These are phyloP conservation scores for Melanotaenia pygmaea DNA, from an alignment of 2,797 vertebrate genomes.

Conservation along the genomic window DNA sequence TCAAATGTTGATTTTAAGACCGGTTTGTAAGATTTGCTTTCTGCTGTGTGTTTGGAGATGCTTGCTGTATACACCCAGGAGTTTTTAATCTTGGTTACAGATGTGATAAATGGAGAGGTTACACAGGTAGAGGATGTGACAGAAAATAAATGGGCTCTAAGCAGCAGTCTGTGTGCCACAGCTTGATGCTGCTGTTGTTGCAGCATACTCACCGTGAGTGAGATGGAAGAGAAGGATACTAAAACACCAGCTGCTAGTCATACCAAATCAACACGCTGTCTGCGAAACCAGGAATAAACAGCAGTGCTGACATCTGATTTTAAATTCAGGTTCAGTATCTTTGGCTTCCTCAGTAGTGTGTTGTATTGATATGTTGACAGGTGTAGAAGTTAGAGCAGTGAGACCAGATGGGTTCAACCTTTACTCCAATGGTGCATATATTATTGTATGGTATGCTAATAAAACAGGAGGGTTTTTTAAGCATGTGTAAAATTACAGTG, in stretches of 20 bases:
- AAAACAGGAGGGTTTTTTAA: not conserved
- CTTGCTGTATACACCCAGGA: slow-evolving; percentile 26
- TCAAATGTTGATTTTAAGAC: slow-evolving; percentile 55
- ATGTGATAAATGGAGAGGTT: slow-evolving; percentile 30
- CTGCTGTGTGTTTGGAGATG: slow-evolving; percentile 6
- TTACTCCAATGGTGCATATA: not conserved
- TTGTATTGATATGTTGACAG: slow-evolving; percentile 9
- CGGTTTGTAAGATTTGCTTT: slow-evolving; percentile 22
- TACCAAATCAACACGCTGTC: slow-evolving; percentile 37
- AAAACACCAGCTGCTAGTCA: slow-evolving; percentile 51
- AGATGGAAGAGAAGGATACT: slow-evolving; percentile 37
- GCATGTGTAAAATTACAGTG: not conserved
- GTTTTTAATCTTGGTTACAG: slow-evolving; percentile 20
- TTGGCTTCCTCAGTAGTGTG: not conserved
- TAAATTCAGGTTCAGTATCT: slow-evolving; percentile 8
- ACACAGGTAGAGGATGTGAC: slow-evolving; percentile 30
- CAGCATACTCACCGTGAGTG: slow-evolving; percentile 26
- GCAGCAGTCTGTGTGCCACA: slow-evolving; percentile 39
- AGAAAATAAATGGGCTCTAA: slow-evolving; percentile 34
- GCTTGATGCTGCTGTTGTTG: slow-evolving; percentile 44
- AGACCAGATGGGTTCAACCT: slow-evolving; percentile 20
- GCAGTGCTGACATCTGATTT: slow-evolving; percentile 19
- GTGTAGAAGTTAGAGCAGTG: slow-evolving; percentile 14
- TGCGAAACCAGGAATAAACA: slow-evolving; percentile 17
- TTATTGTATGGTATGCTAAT: not conserved